Base-by-base conservation (phyloP, 1,140 invertebrate genomes). In the Pemphigus obesinymphae region DNA sequence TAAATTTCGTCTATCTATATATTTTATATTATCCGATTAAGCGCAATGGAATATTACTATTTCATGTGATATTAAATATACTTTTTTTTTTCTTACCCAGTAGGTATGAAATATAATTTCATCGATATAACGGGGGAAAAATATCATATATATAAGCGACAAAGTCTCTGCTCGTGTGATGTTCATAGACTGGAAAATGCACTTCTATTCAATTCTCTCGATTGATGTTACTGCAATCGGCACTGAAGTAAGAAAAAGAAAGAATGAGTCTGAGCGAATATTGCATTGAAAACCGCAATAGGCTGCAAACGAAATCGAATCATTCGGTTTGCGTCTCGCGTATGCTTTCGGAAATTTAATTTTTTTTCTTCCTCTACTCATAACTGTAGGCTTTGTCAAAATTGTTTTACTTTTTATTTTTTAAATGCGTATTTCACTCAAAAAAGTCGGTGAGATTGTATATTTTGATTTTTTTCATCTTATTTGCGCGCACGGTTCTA, bases 181-280 rank as follows among this genome's bases (percentile, higher is more conserved):
- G 76, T 80, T 63, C 76, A 61, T 80, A 43, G 23, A 80, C 76
- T 55, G 76, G 55, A 80, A 80, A 80, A 80, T 80, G 53, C 76
- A 80, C 55, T 80, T 80, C 76, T 80, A 63, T 80, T 80, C 76
- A 63, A 80, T 61, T 63, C n/a, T 20, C 73, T 26, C 23, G 55
- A 2, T 34, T n/a, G 55, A 76, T 37, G 73, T 75, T 34, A 29
- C 17, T 43, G 37, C 40, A 80, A 63, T 80, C 37, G 76, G 76
- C 55, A 80, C 76, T 50, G 37, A 20, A 45, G 37, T 11, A 73
- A 73, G 37, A 76, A 6, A 70, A 13, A 43, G n/a, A 70, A 29
- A 63, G 4, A 17, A 58, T 11, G 5, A 68, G 34, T 45, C 68
- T 26, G 40, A 45, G 13, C 23, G 68, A 45, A 70, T 45, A 43